A percentile compares a stretch with the other conserved stretches of the same genome.
phyloP scores from a whole-genome alignment of 2,113 vertebrate genomes.

The Mormoops blainvillei region DNA sequence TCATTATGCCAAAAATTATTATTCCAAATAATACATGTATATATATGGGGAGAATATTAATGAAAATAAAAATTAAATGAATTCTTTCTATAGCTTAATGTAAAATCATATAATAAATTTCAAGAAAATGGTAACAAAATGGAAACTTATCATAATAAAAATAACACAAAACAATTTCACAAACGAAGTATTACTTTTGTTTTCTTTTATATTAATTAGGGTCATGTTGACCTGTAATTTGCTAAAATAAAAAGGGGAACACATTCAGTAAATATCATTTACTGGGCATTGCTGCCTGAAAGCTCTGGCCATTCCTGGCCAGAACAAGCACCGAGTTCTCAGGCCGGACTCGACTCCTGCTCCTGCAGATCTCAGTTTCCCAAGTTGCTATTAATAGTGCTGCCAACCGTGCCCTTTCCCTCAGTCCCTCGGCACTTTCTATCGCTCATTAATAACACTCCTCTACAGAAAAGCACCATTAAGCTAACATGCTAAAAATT shows the following conservation, averaged over 20 bases:
- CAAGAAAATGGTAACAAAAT: neutral
- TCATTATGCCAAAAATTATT: neutral
- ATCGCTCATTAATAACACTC: neutral
- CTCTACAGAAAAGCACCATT: neutral
- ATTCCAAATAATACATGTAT: neutral
- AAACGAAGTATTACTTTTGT: neutral
- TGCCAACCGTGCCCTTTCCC: neutral
- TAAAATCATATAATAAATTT: conserved; percentile 4
- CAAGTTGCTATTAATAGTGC: conserved; percentile 47
- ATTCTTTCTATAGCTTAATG: neutral
- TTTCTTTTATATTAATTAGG: neutral
- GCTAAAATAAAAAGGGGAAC: neutral
- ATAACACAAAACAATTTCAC: neutral
- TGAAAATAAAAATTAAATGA: neutral
- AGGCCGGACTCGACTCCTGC: neutral
- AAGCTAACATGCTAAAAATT: neutral
- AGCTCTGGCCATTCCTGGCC: neutral
- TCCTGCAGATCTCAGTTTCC: neutral
- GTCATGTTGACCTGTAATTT: neutral
- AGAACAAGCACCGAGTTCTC: neutral
- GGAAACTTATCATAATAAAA: neutral
- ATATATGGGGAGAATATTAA: neutral
- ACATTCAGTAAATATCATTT: neutral
- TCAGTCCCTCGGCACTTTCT: neutral
- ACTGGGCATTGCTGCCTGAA: too few relatives aligned